phyloP scores from a whole-genome alignment of 1,140 invertebrate species.

The Spodoptera litura region DNA sequence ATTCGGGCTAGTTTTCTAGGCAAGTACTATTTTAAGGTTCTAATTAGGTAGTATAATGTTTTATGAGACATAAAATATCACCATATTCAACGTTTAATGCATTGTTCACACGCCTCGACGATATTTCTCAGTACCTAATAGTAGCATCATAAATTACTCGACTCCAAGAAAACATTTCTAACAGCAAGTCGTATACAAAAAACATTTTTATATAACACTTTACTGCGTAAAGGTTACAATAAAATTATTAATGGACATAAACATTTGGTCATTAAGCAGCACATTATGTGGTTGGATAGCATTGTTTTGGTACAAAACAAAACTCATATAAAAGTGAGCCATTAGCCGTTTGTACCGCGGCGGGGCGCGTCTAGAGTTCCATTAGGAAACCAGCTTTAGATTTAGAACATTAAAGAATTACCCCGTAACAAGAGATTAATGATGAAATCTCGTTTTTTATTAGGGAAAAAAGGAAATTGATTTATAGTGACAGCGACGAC shows the following conservation, averaged over 20 bases:
- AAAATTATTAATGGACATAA: constrained; percentile 48
- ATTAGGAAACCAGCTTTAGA: constrained; percentile 59
- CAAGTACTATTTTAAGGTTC: no score
- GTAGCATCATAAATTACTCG: no score
- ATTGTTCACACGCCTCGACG: no score
- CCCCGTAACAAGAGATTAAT: constrained; percentile 34
- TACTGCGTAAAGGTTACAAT: constrained; percentile 5
- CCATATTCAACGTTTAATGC: no score
- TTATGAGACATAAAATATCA: no score
- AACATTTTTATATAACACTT: neutral
- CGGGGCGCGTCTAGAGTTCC: constrained; percentile 54
- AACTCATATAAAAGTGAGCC: constrained; percentile 55
- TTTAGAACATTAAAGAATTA: constrained; percentile 50
- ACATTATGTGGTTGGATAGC: constrained; percentile 54
- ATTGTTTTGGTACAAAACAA: constrained; percentile 51
- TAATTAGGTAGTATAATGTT: no score
- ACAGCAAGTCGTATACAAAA: neutral
- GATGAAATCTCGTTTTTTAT: constrained; percentile 26
- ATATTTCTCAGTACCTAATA: no score
- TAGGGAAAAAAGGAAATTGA: constrained; percentile 22
- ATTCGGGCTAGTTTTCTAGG: no score
- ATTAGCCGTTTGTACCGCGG: constrained; percentile 53
- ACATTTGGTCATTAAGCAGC: constrained; percentile 58
- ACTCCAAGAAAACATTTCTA: neutral
- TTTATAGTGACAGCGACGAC: neutral